Base-by-base conservation (phyloP, 2,113 vertebrate species). In the Kryptolebias marmoratus region DNA sequence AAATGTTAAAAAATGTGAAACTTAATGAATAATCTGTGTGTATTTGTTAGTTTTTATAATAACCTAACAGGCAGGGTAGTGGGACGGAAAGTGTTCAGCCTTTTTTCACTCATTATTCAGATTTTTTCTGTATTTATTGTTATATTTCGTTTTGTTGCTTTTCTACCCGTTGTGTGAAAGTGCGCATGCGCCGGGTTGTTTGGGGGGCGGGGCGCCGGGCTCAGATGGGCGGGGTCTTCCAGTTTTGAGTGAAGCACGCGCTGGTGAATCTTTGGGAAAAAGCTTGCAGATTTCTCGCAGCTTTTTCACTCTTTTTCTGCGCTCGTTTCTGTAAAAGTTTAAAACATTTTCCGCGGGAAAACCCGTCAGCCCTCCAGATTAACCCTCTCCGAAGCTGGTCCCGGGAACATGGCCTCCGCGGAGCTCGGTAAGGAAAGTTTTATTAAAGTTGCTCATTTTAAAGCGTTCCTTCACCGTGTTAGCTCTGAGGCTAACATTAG, bases 351-450 rank as follows among this genome's bases (percentile, higher is more conserved):
- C 49, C 7, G 28, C 5, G 39, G 3, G 3, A 27, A 59, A 0
- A 48, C 39, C 11, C 7, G 2, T 10, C 18, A 9, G 28, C 53
- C 53, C 1, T 0, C 2, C 71, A 22, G 1, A 6, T 63, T 18
- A 8, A 39, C 68, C 11, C 55, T 1, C 9, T 10, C n/a, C 1
- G 1, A 22, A 22, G 32, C 48, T 3, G 42, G 32, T 12, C 61
- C 55, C 3, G 53, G 18, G 2, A 86, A 16, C 73, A 93, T 93
- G 91, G 73, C 88, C 15, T 88, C 86, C 50, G 44, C 75, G 0
- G 87, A 93, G 70, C 85, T 92, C 5, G 92, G 92, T 93, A 48
- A 89, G 76, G 2, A 4, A 5, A 12, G 11, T 42, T 59, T 15
- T 0, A 30, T 28, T 27, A 13, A 63, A 2, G 15, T 5, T 14